A percentile compares a stretch with the other conserved stretches of the same genome.
phyloP scores from a whole-genome alignment of 2,888 invertebrate species.

The Philereme transversata region DNA sequence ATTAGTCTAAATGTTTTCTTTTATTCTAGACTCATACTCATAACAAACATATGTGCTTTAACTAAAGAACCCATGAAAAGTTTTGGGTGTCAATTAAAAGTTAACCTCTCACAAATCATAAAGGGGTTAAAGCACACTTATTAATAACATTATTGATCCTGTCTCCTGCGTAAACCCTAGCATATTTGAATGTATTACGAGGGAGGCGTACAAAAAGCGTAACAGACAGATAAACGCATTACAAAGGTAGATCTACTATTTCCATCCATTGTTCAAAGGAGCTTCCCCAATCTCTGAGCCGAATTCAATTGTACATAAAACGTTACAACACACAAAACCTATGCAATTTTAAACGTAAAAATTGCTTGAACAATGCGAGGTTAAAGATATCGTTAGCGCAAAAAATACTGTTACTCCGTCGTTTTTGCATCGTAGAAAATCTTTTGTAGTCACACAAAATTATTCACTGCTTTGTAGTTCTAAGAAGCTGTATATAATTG shows the following conservation, averaged over 20 bases:
- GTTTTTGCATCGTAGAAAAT: conserved; percentile 41
- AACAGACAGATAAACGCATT: conserved; percentile 7
- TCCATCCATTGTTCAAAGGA: conserved; percentile 1
- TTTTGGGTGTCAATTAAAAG: no score
- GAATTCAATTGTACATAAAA: neutral
- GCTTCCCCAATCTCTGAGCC: neutral
- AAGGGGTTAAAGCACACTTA: conserved; percentile 1
- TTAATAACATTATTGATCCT: conserved; percentile 4
- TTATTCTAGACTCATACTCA: no score
- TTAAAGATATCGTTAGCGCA: conserved; percentile 50
- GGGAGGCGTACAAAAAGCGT: conserved; percentile 11
- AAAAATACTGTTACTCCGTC: conserved; percentile 46
- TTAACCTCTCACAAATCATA: neutral
- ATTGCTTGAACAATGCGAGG: conserved; percentile 38
- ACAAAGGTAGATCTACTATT: neutral
- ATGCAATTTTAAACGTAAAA: conserved; percentile 39
- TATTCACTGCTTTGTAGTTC: neutral
- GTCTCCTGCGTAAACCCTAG: conserved; percentile 11
- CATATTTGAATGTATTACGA: conserved; percentile 20
- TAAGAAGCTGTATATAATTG: neutral
- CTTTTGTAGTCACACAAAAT: conserved; percentile 42
- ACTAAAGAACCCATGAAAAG: no score
- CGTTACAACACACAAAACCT: conserved; percentile 14
- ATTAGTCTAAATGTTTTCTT: no score
- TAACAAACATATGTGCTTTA: no score